Evolutionary conservation across 2,888 invertebrate species (phyloP).

Genomic region (Helicoverpa assulta): DNA sequence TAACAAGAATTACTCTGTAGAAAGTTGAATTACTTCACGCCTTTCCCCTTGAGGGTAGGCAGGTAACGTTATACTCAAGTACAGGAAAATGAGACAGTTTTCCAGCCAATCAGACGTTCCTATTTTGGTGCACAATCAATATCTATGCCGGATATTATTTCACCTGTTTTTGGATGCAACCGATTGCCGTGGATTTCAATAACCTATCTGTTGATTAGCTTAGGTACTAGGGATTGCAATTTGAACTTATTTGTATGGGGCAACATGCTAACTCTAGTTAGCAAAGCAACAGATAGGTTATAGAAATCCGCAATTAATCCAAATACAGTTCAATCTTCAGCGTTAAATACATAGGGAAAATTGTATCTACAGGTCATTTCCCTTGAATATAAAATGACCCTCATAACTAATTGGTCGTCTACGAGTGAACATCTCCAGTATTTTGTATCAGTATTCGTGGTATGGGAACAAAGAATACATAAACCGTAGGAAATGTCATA

Average conservation of each 20-base stretch:
- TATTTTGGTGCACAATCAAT: neutral
- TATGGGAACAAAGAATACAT: constrained; percentile 6
- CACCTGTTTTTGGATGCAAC: too few species aligned
- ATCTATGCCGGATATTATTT: too few species aligned
- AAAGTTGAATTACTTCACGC: constrained; percentile 22
- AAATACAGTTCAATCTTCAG: neutral
- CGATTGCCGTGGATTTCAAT: too few species aligned
- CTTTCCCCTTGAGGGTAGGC: neutral
- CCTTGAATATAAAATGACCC: constrained; percentile 18
- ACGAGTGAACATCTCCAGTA: neutral
- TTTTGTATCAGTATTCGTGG: constrained; percentile 11
- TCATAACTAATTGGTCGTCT: neutral
- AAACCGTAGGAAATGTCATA: constrained; percentile 17
- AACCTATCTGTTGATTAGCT: too few species aligned
- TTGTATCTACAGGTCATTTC: neutral
- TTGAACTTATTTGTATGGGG: too few species aligned
- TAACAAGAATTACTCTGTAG: neutral
- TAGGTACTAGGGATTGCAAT: too few species aligned
- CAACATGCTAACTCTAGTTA: too few species aligned
- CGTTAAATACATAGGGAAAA: neutral
- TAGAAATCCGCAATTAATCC: neutral
- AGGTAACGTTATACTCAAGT: neutral
- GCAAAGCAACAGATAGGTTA: too few species aligned
- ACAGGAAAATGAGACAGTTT: neutral
- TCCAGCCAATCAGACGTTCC: neutral